Conservation (phyloP, 1,140 invertebrate species). For the Lepidurus arcticus region DNA sequence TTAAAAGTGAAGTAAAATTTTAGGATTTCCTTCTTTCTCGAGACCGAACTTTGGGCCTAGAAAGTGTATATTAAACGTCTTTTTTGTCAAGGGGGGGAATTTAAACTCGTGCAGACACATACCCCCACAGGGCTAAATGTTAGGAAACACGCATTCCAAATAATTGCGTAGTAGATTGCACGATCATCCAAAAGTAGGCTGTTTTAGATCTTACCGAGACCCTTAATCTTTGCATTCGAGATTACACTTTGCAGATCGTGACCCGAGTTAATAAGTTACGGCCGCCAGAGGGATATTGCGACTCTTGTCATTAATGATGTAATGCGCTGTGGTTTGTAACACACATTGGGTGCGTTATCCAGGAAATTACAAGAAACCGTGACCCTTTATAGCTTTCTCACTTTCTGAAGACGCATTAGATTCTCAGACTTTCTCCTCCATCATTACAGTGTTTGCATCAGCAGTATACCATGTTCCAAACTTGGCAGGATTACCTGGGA, state of each 20-base stretch:
- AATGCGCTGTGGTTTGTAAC: background rate
- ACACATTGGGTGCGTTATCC: background rate
- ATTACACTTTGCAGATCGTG: conserved; percentile 3
- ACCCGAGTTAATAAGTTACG: background rate
- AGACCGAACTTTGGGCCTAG: background rate
- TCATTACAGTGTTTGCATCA: background rate
- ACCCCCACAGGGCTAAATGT: background rate
- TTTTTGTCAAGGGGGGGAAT: background rate
- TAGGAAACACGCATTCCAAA: background rate
- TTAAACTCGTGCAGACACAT: background rate
- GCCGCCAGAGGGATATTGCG: background rate
- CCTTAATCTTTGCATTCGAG: background rate
- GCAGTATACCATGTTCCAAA: background rate
- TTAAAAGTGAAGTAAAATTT: background rate
- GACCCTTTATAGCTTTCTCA: background rate
- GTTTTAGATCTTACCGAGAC: background rate
- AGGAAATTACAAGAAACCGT: background rate
- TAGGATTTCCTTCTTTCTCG: background rate
- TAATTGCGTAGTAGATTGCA: background rate
- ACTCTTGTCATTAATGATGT: background rate
- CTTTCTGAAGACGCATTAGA: background rate
- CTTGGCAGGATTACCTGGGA: background rate
- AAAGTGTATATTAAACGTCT: background rate
- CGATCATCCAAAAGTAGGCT: background rate
- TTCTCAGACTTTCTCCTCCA: conserved; percentile 9